phyloP scores from a whole-genome alignment of 1,140 invertebrate genomes.

The Centruroides sculpturatus region DNA sequence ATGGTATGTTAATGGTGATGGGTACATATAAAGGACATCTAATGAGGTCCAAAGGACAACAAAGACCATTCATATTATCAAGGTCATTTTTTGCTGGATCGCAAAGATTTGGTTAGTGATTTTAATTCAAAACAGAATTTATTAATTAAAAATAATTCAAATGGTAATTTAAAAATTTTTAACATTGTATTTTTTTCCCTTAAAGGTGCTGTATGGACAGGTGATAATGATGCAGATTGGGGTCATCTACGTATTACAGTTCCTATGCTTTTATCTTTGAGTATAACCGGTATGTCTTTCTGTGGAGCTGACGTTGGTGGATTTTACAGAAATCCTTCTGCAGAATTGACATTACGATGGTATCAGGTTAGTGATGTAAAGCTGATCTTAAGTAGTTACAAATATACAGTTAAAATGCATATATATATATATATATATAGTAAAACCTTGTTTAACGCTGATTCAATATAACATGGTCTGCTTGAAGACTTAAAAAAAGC shows the following conservation, averaged over 20 bases:
- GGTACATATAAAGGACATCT: conserved; percentile 64
- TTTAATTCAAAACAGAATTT: not conserved
- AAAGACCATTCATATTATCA: conserved; percentile 83
- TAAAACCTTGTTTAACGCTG: too few relatives aligned
- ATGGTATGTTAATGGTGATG: conserved; percentile 43
- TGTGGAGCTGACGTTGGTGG: conserved; percentile 96
- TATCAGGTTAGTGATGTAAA: conserved; percentile 55
- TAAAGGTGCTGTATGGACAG: conserved; percentile 84
- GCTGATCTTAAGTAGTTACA: not conserved
- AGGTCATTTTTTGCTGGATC: conserved; percentile 75
- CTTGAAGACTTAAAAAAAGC: too few relatives aligned
- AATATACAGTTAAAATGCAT: too few relatives aligned
- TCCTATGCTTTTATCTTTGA: conserved; percentile 86
- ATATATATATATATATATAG: too few relatives aligned
- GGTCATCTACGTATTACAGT: conserved; percentile 68
- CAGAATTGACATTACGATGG: conserved; percentile 82
- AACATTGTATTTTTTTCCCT: too few relatives aligned
- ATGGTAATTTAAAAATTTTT: too few relatives aligned
- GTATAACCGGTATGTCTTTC: conserved; percentile 81
- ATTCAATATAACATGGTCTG: too few relatives aligned
- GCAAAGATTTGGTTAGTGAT: conserved; percentile 46
- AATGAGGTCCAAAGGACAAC: conserved; percentile 44
- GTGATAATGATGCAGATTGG: conserved; percentile 95
- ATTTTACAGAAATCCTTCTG: conserved; percentile 93
- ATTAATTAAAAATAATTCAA: too few relatives aligned